Conservation (phyloP, 2,113 vertebrate genomes). For the Tachysurus vachellii region DNA sequence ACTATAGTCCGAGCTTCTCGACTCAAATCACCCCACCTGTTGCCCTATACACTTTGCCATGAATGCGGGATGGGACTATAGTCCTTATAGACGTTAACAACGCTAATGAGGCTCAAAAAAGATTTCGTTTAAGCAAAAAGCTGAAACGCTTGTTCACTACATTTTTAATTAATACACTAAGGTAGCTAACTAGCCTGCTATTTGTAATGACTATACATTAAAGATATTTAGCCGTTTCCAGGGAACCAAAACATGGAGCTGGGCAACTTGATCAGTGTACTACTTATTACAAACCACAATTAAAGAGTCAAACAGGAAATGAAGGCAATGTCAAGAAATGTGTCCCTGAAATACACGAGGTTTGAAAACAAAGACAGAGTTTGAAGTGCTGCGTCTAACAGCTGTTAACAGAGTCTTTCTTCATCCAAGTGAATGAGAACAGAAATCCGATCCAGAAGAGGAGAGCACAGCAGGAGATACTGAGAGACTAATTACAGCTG, state of each 20-base stretch:
- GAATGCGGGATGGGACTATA: neutral
- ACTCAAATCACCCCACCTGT: neutral
- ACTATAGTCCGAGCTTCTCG: neutral
- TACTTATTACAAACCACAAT: neutral
- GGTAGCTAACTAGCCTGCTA: neutral
- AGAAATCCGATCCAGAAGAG: neutral
- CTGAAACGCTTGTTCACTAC: neutral
- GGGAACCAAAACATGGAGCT: neutral
- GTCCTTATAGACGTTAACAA: neutral
- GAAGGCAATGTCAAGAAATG: neutral
- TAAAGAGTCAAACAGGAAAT: neutral
- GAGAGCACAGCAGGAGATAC: neutral
- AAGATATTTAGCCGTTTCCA: neutral
- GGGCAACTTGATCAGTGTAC: neutral
- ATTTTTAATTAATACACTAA: neutral
- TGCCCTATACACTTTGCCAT: neutral
- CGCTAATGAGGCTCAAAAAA: neutral
- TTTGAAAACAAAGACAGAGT: neutral
- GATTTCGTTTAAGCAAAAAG: neutral
- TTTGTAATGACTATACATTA: neutral
- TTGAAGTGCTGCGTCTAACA: neutral
- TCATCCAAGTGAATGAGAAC: neutral
- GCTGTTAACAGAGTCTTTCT: slow-evolving; percentile 3
- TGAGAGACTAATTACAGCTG: neutral
- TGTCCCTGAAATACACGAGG: neutral